Evolutionary conservation across 1,140 invertebrate species (phyloP), one percentile per base, ranked within the genome.

Genomic region (Cardiocondyla obscurior): DNA sequence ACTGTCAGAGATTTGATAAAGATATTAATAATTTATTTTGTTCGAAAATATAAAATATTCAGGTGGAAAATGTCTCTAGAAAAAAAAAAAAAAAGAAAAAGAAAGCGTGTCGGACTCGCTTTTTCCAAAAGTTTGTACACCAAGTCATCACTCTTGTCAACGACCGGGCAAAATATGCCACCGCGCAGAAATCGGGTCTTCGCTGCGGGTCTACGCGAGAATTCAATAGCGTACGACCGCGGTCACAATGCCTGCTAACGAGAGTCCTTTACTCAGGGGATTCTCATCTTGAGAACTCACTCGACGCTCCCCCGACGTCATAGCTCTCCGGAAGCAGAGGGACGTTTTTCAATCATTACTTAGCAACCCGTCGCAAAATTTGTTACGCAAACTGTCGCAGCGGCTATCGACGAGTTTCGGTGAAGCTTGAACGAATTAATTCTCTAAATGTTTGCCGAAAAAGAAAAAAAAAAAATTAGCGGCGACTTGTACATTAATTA

Each of bases 181-280:
- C 69, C 85, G 65, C 22, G 14, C 76, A 28, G 55, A 72, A 70
- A 55, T 46, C 39, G 58, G 60, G 83, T 79, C 85, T 72, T 81
- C 83, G 83, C 85, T 87, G 85, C 89, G 88, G 85, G 76, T 89
- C 83, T 49, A 19, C 5, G 44, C 53, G 67, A 83, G 58, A 85
- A 87, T 87, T 84, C 76, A 83, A 87, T 83, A 89, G 89, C 88
- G 89, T 89, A 89, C 89, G 76, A 81, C 85, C 85, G 76, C 33
- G 53, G 12, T 42, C 53, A 89, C 85, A 89, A 89, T 89, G 72
- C 42, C 81, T n/a, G 74, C 46, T 89, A 85, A 89, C 85, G 81
- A 89, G 85, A 84, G 64, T 55, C 70, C 83, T 62, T 85, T 64
- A 72, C 62, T 83, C 85, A 73, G 42, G 36, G 60, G 69, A 89